Evolutionary conservation across 2,888 invertebrate genomes (phyloP), one percentile per base, ranked within the genome.

Genomic region (Euzetes globulus): DNA sequence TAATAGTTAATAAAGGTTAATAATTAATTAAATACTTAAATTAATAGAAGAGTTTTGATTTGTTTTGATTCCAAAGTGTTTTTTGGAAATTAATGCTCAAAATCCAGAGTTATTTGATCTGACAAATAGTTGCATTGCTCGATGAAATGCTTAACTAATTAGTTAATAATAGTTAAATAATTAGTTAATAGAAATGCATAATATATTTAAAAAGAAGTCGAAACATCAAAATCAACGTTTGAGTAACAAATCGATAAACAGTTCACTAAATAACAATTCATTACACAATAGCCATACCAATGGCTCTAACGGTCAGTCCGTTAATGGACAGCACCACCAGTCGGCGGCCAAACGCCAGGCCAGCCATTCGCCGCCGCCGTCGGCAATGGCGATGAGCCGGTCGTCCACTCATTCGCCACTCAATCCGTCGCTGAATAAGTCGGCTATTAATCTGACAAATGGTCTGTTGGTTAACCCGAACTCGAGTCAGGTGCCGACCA

Each of bases 391-490:
- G 3, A 19, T 11, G 33, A n/a, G 11, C 2, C 29, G 33, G 17
- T 27, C 25, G n/a, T 7, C 60, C 15, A 60, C 33, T 11, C 60
- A 60, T 33, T 33, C 33, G 17, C 60, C 60, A 17, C 19, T 60
- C 3, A 60, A 60, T 60, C 60, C 60, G 33, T 60, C 60, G 60
- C 33, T 60, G 7, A 60, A 29, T n/a, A 60, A 60, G 60, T 27
- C 60, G 60, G 27, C 60, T 5, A 60, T 60, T 33, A 60, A 60
- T 33, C 33, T 60, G 17, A 60, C 60, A 1, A 60, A 60, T 33
- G 60, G 60, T 33, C n/a, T 60, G 60, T 60, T 60, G n/a, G 60
- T 60, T 5, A 60, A 60, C 33, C 60, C 60, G 58, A 50, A 50
- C 50, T 17, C n/a, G 6, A 47, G 47, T 47, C 47, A 41, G 25